Conservation (phyloP, 2,888 invertebrate species). For the Harpalus rubripes region DNA sequence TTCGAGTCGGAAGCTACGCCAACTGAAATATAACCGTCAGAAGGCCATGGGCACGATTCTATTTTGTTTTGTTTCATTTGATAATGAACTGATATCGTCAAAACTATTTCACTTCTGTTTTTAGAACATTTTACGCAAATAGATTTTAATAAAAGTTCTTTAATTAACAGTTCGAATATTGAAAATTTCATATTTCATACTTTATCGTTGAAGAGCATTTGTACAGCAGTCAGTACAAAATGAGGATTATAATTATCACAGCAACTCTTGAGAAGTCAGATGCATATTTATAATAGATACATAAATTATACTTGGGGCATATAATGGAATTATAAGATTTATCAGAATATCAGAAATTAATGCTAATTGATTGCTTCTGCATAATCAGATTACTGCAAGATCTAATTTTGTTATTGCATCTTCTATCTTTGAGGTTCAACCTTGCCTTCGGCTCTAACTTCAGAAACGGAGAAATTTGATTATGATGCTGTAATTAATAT, state of each 20-base stretch:
- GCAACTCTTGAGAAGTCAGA: too few species aligned
- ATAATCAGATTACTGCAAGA: not conserved
- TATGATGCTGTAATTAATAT: not conserved
- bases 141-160: not conserved
- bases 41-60: not conserved
- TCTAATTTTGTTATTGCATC: constrained; percentile 12
- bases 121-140: not conserved
- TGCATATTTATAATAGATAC: not conserved
- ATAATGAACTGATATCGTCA: not conserved
- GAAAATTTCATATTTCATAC: not conserved
- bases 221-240: too few species aligned
- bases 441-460: not conserved
- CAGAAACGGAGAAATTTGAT: not conserved
- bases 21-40: not conserved
- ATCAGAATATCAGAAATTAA: not conserved
- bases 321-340: constrained; percentile 8
- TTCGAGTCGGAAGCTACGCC: not conserved
- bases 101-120: not conserved
- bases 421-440: not conserved
- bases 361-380: not conserved
- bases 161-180: not conserved
- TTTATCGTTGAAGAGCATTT: too few species aligned
- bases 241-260: too few species aligned
- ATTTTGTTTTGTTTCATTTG: not conserved
- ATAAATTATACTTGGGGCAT: constrained; percentile 1